These are phyloP conservation scores for Lasius fuliginosus DNA, from an alignment of 2,888 invertebrate species.

Conservation along the genomic window DNA sequence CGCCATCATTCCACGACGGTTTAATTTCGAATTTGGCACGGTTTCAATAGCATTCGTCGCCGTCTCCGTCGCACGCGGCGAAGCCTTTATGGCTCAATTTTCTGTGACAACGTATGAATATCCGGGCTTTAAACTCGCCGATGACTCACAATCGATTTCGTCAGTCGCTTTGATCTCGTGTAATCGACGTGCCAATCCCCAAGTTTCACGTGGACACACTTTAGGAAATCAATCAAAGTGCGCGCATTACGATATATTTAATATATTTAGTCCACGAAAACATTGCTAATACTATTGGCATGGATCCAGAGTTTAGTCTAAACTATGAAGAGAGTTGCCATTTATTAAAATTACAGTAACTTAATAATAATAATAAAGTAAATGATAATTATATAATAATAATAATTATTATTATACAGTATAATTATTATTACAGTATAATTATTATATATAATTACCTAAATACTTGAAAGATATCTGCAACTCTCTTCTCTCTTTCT, in stretches of 20 bases:
- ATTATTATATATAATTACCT: neutral
- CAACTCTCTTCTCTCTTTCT: neutral
- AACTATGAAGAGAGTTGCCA: neutral
- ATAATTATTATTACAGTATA: too few species aligned
- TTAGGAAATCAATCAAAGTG: neutral
- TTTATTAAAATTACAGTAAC: neutral
- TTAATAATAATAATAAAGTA: neutral
- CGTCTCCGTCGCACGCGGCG: slow-evolving; percentile 6
- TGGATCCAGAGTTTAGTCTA: neutral
- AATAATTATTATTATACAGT: neutral
- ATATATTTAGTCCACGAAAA: neutral
- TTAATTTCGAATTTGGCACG: slow-evolving; percentile 66
- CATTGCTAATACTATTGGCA: neutral
- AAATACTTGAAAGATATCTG: neutral
- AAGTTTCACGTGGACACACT: neutral
- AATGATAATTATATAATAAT: neutral
- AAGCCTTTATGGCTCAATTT: slow-evolving; percentile 56
- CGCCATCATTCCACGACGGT: slow-evolving; percentile 36
- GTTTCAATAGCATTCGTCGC: slow-evolving; percentile 58
- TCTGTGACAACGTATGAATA: slow-evolving; percentile 54
- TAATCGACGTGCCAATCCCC: neutral
- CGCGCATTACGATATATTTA: neutral
- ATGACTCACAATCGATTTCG: slow-evolving; percentile 17
- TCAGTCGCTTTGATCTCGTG: slow-evolving; percentile 3
- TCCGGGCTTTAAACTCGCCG: slow-evolving; percentile 24